A percentile compares a stretch with the other conserved stretches of the same genome.
Conservation (phyloP, 2,113 vertebrate species). For the Malurus melanocephalus region DNA sequence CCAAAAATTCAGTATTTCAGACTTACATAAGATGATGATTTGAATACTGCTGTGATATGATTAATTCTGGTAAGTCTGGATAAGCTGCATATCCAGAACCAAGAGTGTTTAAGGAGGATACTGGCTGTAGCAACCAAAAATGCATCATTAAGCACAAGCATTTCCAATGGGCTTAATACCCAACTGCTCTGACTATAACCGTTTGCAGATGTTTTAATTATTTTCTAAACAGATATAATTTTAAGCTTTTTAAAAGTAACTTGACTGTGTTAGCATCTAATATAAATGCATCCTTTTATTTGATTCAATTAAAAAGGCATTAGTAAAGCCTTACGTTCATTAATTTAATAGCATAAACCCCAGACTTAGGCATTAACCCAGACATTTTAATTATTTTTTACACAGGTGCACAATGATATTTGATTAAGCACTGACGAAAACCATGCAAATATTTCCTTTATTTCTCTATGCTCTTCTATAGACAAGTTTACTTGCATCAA, state of each 20-base stretch:
- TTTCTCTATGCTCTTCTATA: neutral
- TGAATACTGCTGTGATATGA: neutral
- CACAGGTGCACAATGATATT: neutral
- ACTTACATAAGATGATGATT: neutral
- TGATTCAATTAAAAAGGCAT: neutral
- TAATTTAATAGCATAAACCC: neutral
- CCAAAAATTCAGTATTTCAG: neutral
- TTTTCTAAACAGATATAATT: neutral
- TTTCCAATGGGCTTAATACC: neutral
- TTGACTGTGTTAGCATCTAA: neutral
- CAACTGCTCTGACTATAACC: neutral
- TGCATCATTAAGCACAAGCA: neutral
- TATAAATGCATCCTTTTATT: neutral
- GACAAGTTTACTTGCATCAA: neutral
- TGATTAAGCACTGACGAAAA: neutral
- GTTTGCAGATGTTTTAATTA: neutral
- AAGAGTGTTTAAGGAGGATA: neutral
- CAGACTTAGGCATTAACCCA: neutral
- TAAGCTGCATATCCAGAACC: neutral
- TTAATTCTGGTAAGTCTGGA: neutral
- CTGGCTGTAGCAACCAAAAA: neutral
- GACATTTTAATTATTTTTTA: neutral
- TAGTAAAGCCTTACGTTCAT: neutral
- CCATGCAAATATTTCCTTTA: neutral
- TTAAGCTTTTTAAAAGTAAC: neutral